Conservation (phyloP, 2,888 invertebrate genomes). For the Polyommatus iphigenia region DNA sequence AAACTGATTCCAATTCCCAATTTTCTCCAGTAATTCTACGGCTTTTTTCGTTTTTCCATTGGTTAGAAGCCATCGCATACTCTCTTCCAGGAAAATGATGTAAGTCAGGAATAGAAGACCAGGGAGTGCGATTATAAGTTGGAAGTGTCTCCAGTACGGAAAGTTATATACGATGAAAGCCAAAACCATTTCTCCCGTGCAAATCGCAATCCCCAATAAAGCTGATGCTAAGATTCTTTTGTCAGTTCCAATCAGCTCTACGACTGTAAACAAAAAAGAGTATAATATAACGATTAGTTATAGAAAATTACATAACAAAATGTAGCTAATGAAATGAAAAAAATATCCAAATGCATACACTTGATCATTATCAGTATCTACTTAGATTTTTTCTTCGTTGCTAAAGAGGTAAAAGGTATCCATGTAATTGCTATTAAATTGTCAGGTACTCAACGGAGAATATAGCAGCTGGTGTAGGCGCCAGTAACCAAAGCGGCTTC, state of each 20-base stretch:
- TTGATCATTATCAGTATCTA: neutral
- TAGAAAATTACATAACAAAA: neutral
- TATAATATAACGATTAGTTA: neutral
- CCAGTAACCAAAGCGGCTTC: slow-evolving; percentile 61
- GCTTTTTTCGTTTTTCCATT: slow-evolving; percentile 76
- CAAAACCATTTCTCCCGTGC: slow-evolving; percentile 84
- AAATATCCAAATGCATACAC: neutral
- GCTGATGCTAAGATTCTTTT: slow-evolving; percentile 67
- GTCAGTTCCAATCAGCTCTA: slow-evolving; percentile 65
- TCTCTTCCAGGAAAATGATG: slow-evolving; percentile 82
- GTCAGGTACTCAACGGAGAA: slow-evolving; percentile 63
- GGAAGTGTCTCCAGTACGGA: slow-evolving; percentile 85
- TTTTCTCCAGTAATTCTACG: slow-evolving; percentile 46
- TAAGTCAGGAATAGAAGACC: slow-evolving; percentile 81
- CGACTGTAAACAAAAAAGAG: slow-evolving; percentile 50
- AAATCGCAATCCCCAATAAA: slow-evolving; percentile 57
- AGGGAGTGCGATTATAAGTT: slow-evolving; percentile 84
- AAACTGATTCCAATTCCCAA: slow-evolving; percentile 85
- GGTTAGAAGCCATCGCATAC: slow-evolving; percentile 85
- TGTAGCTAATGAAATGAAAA: neutral
- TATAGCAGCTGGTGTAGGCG: slow-evolving; percentile 61
- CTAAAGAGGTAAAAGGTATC: too few relatives aligned
- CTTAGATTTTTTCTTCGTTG: too few relatives aligned
- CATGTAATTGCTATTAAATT: too few relatives aligned
- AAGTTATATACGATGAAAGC: slow-evolving; percentile 86